Evolutionary conservation across 2,113 vertebrate genomes (phyloP), one percentile per base, ranked within the genome.

Genomic region (Riparia riparia): DNA sequence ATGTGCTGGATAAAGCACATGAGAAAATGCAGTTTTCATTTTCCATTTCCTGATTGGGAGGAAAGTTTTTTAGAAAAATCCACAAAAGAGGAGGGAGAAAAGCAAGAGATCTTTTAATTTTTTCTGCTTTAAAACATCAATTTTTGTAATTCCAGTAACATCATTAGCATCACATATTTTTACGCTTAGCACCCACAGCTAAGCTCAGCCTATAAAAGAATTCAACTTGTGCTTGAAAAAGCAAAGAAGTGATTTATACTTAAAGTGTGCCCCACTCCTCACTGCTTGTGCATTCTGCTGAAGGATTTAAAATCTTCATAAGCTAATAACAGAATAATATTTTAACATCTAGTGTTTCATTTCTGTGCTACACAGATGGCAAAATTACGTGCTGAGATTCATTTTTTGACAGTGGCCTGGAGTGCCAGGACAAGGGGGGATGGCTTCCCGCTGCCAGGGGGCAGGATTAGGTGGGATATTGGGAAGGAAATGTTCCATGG

Each of bases 401-500:
- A 66, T 49, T 26, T 66, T 41, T 45, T 66, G 34, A 28, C 0
- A 1, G 19, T 31, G 37, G 32, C 14, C 45, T 68, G 61, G 8
- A 60, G 19, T 16, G 39, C 24, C 53, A 66, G 10, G 53, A 53
- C 16, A 45, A 7, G 1, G 17, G 24, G 32, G 45, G 37, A 60
- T 68, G 78, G 28, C 3, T 74, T 68, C 19, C 18, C 3, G 39
- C 1, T 68, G n/a, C 16, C 69, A 60, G 24, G 60, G 28, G 41
- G 28, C 21, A 32, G 49, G 60, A 16, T 2, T 9, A 0, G 26
- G 12, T n/a, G 69, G 86, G 39, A 45, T n/a, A 4, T n/a, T 82
- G 28, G 39, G 53, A 29, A 53, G 28, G 7, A 72, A 89, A 58
- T 72, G 0, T 4, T 65, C 0, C 0, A 12, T 58, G 26, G 0